phyloP scores from a whole-genome alignment of 2,797 vertebrate species.

The Ptychobarbus kaznakovi region DNA sequence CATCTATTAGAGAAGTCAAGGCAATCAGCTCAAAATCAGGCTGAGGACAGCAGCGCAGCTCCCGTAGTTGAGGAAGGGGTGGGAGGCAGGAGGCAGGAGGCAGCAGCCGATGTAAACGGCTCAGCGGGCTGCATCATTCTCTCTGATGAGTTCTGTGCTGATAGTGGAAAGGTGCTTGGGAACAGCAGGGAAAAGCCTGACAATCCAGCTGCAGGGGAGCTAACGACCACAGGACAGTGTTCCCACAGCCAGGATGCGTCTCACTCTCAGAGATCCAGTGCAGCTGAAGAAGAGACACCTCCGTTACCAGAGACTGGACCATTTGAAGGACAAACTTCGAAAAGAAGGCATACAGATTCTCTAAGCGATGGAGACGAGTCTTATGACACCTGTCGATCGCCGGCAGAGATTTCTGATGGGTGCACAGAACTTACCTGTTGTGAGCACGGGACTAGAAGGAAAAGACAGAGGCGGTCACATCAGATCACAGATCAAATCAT shows the following conservation, averaged over 20 bases:
- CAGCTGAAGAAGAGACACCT: conserved; percentile 66
- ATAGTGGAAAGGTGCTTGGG: conserved; percentile 56
- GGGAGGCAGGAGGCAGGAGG: conserved; percentile 49
- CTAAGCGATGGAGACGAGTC: conserved; percentile 68
- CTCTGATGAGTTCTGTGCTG: conserved; percentile 50
- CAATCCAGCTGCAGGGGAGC: conserved; percentile 50
- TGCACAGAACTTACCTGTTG: conserved; percentile 62
- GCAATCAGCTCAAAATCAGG: conserved; percentile 68
- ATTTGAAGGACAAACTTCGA: conserved; percentile 68
- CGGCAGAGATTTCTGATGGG: conserved; percentile 66
- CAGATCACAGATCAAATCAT: background rate
- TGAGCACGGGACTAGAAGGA: conserved; percentile 70
- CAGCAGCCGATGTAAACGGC: conserved; percentile 50
- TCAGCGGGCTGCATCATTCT: conserved; percentile 53
- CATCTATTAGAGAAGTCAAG: conserved; percentile 67
- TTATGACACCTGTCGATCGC: conserved; percentile 32
- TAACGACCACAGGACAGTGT: conserved; percentile 54
- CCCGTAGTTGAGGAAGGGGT: conserved; percentile 31
- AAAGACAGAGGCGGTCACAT: conserved; percentile 68
- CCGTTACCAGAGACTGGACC: conserved; percentile 54
- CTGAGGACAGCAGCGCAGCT: conserved; percentile 53
- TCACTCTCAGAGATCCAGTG: conserved; percentile 59
- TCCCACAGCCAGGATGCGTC: conserved; percentile 48
- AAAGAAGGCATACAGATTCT: conserved; percentile 72
- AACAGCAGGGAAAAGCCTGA: conserved; percentile 46